Base-by-base conservation (phyloP, 2,888 invertebrate species). In the Conus canariensis region DNA sequence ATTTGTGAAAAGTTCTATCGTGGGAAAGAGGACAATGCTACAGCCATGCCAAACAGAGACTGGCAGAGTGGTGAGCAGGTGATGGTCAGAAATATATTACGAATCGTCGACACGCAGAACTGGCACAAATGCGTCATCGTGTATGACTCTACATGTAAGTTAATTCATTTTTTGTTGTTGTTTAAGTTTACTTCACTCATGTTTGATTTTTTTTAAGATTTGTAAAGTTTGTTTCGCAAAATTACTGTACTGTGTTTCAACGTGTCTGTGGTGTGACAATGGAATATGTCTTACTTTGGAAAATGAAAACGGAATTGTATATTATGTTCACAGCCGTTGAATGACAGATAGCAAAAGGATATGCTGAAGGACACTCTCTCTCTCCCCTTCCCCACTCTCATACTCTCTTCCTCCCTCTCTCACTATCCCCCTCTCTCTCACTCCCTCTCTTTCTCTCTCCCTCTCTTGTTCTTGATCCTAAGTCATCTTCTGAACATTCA, bases 91-190 rank as follows among this genome's bases (percentile, higher is more conserved):
- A 64, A 74, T 25, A 89, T 89, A 22, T 8, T 85, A 19, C 89
- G 83, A 45, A 45, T 85, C 8, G 74, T 85, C 14, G 74, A 89
- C 9, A 74, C 85, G 8, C 70, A 56, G 25, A 85, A n/a, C 12
- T 89, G 89, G 85, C 74, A 25, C 19, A 74, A 85, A 30, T 89
- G 85, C 59, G 85, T 85, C 89, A 85, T 89, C 16, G 70, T 89
- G 16, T 89, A 85, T 85, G 89, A 89, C 85, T 10, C 58, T 30
- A 74, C 16, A 6, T 70, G 89, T 89, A 74, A 89, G 67, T 88
- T 89, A 74, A 85, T 16, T 77, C 30, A 16, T n/a, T 74, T 74
- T 74, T 22, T 30, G 8, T 25, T 60, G n/a, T 85, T 60, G 16
- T 60, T 85, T n/a, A 58, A 14, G 4, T 45, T 58, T 77, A 14